Evolutionary conservation across 64 coral and sea anemone genomes (phyloP).

Genomic region (Actinia tenebrosa): DNA sequence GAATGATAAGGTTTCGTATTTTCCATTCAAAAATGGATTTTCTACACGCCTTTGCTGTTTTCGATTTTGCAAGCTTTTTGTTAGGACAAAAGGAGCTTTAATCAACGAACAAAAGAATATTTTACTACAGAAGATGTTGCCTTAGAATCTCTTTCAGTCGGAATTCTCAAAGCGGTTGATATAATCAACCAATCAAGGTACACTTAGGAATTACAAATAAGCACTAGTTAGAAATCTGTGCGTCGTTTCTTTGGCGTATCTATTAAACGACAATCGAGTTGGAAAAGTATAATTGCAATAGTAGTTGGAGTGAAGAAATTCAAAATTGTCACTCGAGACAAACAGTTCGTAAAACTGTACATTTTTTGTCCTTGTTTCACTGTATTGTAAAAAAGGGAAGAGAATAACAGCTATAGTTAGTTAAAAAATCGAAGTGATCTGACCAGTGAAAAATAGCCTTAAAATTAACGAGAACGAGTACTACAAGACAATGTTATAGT

Average conservation of each 20-base stretch:
- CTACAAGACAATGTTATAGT: too few species aligned
- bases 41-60: background rate
- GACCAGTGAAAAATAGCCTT: too few species aligned
- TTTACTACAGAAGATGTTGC: background rate
- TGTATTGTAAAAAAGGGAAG: background rate
- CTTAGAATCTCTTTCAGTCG: background rate
- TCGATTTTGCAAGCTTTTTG: background rate
- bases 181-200: conserved; percentile 1
- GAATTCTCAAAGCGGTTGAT: conserved; percentile 1
- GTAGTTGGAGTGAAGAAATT: background rate
- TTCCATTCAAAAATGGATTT: background rate
- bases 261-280: background rate
- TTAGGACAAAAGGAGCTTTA: background rate
- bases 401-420: too few species aligned
- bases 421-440: too few species aligned
- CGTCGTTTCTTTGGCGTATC: background rate
- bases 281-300: background rate
- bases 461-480: too few species aligned
- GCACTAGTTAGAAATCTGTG: background rate
- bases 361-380: background rate
- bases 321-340: background rate
- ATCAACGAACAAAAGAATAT: background rate
- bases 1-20: background rate
- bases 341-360: background rate
- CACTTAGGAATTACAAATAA: background rate